phyloP scores from a whole-genome alignment of 2,113 vertebrate genomes.

The Peromyscus leucopus region DNA sequence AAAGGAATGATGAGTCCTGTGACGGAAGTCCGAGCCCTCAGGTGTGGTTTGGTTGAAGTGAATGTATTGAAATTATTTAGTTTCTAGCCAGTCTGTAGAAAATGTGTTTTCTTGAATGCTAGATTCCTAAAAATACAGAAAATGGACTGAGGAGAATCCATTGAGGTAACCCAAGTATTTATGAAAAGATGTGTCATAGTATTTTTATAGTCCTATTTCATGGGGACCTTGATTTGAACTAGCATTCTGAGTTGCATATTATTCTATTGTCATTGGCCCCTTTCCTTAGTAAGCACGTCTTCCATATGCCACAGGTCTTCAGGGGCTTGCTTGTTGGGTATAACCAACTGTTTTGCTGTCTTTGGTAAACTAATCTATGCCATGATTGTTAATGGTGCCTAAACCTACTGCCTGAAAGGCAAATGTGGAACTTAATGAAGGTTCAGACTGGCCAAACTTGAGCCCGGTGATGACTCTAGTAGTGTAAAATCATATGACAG shows the following conservation, averaged over 20 bases:
- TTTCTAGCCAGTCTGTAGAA: conserved; percentile 21
- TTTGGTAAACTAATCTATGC: neutral
- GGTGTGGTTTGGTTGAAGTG: conserved; percentile 86
- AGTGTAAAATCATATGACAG: neutral
- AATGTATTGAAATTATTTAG: conserved; percentile 16
- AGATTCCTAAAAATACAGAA: conserved; percentile 25
- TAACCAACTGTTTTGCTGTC: neutral
- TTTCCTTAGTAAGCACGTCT: neutral
- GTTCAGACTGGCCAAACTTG: neutral
- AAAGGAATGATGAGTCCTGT: conserved; percentile 97
- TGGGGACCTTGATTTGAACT: neutral
- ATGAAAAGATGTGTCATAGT: neutral
- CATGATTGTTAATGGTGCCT: neutral
- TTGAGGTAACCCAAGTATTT: neutral
- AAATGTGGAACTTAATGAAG: neutral
- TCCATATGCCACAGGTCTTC: neutral
- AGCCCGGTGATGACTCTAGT: neutral
- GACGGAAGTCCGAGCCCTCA: conserved; percentile 96
- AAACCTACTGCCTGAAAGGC: neutral
- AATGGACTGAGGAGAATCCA: conserved; percentile 3
- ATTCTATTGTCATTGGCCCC: neutral
- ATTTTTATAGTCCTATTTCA: neutral
- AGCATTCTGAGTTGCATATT: neutral
- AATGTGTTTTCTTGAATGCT: conserved; percentile 21
- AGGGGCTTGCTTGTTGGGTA: neutral